Evolutionary conservation across 2,113 vertebrate genomes (phyloP), one percentile per base, ranked within the genome.

Genomic region (Zosterops pallidus): DNA sequence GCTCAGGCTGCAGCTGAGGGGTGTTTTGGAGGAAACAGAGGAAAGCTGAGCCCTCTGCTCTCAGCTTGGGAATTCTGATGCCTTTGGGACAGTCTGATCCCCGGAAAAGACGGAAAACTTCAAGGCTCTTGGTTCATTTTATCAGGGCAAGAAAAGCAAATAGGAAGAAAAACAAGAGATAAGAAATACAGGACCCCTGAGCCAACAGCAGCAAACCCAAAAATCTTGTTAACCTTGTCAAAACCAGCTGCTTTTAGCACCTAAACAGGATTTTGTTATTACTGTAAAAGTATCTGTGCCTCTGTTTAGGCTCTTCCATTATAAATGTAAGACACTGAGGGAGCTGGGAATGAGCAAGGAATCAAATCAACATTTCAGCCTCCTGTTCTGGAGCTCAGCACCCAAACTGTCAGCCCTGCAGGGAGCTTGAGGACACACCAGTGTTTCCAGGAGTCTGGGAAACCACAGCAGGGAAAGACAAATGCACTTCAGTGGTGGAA

Each of bases 1-100:
- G 65, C 78, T 89, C 77, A 39, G 59, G 41, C 49, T 90, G 95
- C 92, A 92, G 86, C 83, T 67, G 89, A 74, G 72, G 29, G 76
- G 19, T 55, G 86, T 57, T 83, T 50, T 79, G 89, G 93, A 81
- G 71, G 25, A 88, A 78, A 42, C 22, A 59, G 62, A 22, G 47
- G 24, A 75, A 90, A 83, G 49, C 44, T 79, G 93, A 96, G 39
- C 71, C 46, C 59, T 25, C 31, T 87, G 79, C 87, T 80, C 71
- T 90, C 89, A 41, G 4, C 53, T 7, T 72, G 63, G 46, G 41
- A 33, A 69, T 7, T 55, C 39, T n/a, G 63, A 15, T 67, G 72
- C 53, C 55, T 75, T 41, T 69, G 72, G 46, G 19, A 71, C 23
- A 57, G 20, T 12, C 52, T 60, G 41, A 31, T 21, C 41, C 31